Base-by-base conservation (phyloP, 1,140 invertebrate genomes). In the Bombus haemorrhoidalis region DNA sequence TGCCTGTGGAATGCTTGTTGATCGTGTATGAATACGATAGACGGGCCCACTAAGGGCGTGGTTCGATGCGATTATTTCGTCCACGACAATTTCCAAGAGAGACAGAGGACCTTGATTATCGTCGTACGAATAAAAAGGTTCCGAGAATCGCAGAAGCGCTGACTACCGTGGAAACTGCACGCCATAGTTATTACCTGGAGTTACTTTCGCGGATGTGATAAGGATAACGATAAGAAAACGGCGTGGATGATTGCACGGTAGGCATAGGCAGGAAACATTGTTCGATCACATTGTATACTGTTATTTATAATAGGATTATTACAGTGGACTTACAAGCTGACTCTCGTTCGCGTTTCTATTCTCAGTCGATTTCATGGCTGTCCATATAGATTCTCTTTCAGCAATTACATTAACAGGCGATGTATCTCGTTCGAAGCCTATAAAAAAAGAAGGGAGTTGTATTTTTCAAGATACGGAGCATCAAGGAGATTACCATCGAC, bases 1-100 rank as follows among this genome's bases (percentile, higher is more conserved):
- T 92, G 89, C 90, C 91, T 71, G 79, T 43, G 34, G 2, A 43
- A 37, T 41, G 39, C 37, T 22, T 2, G 37, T 47, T 22, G 53
- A 25, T 64, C 39, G 25, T 22, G 59, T 32, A 32, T 28, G 12
- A 39, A 73, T 18, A 43, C 18, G 28, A 62, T 13, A 34, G 18
- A 57, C 12, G 22, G 32, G 12, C 13, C n/a, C 32, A 47, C 78
- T 34, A 86, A 91, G 73, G 92, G 92, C 92, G 92, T 92, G 92
- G 90, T 88, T 86, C 84, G 82, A 78, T 76, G 62, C 78, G 79
- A 90, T 91, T 91, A 85, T 90, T 92, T 89, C 37, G n/a, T 81
- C 71, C 43, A n/a, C 34, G 81, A 83, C 81, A 53, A 25, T 25
- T 47, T 66, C 9, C 39, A 53, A 25, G 71, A 13, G 41, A 32